phyloP scores from a whole-genome alignment of 2,797 vertebrate species.

The Dromococcyx pavoninus region DNA sequence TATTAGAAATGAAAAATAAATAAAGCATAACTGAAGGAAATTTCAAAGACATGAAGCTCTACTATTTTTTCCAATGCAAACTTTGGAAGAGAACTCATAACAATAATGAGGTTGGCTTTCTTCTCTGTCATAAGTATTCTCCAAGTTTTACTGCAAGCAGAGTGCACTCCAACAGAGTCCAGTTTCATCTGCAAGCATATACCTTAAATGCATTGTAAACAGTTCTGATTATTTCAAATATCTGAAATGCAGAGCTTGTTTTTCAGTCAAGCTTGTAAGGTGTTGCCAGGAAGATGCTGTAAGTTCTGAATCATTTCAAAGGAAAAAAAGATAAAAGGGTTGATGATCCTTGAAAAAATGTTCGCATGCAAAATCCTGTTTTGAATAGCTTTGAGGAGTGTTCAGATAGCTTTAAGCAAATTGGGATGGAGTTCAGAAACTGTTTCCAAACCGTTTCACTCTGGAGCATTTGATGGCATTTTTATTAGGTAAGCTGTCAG shows the following conservation, averaged over 20 bases:
- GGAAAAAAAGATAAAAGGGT: background rate
- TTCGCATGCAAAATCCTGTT: background rate
- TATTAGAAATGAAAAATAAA: background rate
- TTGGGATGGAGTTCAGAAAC: background rate
- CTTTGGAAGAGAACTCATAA: background rate
- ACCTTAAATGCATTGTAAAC: background rate
- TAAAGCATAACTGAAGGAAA: background rate
- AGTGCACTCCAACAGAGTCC: background rate
- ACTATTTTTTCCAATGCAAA: background rate
- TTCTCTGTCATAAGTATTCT: background rate
- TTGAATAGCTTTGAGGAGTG: background rate
- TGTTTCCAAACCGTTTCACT: background rate
- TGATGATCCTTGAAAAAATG: background rate
- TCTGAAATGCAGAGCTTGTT: background rate
- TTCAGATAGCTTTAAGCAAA: background rate
- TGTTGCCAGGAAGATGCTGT: background rate
- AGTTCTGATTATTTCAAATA: background rate
- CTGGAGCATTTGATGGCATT: background rate
- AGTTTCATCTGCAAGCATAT: background rate
- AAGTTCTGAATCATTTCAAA: background rate
- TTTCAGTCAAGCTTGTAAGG: background rate
- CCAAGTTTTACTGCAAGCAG: background rate
- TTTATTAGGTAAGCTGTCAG: background rate
- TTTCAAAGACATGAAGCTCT: background rate
- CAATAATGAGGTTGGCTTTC: conserved; percentile 16